Conservation (phyloP, 2,797 vertebrate species). For the Pristis pectinata region DNA sequence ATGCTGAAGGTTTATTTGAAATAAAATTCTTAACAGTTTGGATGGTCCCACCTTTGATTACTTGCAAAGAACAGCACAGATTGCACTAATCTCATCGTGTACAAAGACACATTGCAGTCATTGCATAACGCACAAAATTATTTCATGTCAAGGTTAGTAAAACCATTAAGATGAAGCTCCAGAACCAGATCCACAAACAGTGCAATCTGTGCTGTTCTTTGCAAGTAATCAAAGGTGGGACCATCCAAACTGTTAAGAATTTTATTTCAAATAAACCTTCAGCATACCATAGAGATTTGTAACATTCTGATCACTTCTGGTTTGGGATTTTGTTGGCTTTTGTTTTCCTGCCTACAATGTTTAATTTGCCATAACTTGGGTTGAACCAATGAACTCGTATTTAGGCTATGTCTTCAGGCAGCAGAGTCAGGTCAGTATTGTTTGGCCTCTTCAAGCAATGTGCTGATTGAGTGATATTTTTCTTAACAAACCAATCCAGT, state of each 20-base stretch:
- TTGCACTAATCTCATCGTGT: too few relatives aligned
- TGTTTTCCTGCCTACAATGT: background rate
- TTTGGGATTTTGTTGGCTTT: background rate
- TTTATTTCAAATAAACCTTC: background rate
- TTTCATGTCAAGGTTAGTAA: background rate
- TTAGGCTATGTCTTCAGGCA: too few relatives aligned
- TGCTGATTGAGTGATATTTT: too few relatives aligned
- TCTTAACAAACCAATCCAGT: too few relatives aligned
- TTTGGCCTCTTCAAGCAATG: too few relatives aligned
- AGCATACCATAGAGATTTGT: background rate
- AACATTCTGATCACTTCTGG: background rate
- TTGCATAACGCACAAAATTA: background rate
- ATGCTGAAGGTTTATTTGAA: background rate
- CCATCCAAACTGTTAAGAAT: background rate
- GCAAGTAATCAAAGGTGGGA: background rate
- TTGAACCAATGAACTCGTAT: too few relatives aligned
- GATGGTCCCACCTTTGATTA: background rate
- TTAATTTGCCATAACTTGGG: background rate
- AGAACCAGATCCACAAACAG: background rate
- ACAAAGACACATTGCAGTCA: background rate
- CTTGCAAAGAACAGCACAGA: background rate
- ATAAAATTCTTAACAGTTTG: background rate
- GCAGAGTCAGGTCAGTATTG: too few relatives aligned
- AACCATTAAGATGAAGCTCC: background rate
- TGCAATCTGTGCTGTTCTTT: background rate